Conservation (phyloP, 2,113 vertebrate genomes). For the Dunckerocampus dactyliophorus region DNA sequence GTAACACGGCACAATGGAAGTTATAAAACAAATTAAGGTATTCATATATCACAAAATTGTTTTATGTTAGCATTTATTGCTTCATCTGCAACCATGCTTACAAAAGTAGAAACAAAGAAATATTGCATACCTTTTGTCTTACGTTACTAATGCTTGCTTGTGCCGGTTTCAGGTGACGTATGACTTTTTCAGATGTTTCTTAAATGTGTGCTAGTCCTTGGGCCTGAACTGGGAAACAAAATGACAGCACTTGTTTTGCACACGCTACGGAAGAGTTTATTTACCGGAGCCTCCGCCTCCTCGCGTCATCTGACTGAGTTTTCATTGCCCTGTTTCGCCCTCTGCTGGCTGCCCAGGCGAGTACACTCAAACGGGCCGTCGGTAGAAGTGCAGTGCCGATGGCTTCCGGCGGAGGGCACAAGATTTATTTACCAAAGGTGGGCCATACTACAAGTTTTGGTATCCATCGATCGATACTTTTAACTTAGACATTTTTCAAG, state of each 20-base stretch:
- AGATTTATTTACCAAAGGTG: not conserved
- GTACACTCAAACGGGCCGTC: not conserved
- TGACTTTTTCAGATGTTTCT: not conserved
- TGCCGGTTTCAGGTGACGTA: constrained; percentile 33
- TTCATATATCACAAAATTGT: not conserved
- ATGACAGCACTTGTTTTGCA: constrained; percentile 64
- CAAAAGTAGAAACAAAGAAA: constrained; percentile 28
- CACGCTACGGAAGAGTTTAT: constrained; percentile 55
- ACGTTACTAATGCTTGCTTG: constrained; percentile 39
- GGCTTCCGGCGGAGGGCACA: constrained; percentile 44
- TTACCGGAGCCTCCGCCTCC: constrained; percentile 44
- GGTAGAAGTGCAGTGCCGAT: not conserved
- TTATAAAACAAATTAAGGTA: not conserved
- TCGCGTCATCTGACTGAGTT: constrained; percentile 34
- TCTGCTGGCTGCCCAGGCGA: constrained; percentile 48
- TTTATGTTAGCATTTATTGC: constrained; percentile 13
- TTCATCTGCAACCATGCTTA: constrained; percentile 18
- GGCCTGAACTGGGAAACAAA: constrained; percentile 49
- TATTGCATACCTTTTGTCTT: constrained; percentile 48
- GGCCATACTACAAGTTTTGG: too few relatives aligned
- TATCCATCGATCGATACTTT: too few relatives aligned
- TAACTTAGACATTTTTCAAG: too few relatives aligned
- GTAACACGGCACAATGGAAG: constrained; percentile 3
- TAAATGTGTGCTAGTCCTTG: constrained; percentile 31
- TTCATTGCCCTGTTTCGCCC: constrained; percentile 48